Evolutionary conservation across 2,113 vertebrate genomes (phyloP).

Genomic region (Perognathus longimembris): DNA sequence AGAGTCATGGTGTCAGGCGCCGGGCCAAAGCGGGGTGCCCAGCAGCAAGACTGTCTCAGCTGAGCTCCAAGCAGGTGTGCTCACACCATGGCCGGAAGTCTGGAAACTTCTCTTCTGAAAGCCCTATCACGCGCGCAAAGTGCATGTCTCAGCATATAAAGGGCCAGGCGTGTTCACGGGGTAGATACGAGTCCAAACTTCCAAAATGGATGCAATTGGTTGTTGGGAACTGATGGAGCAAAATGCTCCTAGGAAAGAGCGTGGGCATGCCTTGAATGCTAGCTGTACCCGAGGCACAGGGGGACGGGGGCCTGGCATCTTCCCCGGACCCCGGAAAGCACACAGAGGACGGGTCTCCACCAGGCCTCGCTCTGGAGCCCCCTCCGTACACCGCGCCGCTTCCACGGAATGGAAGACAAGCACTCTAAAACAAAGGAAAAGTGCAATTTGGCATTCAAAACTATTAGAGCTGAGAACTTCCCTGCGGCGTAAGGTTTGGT

Average conservation of each 20-base stretch:
- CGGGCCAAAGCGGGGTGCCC: background rate
- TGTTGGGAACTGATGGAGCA: background rate
- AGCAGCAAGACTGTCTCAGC: fast-evolving
- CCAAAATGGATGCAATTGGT: background rate
- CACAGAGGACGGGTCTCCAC: background rate
- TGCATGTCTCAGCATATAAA: background rate
- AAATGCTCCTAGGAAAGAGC: background rate
- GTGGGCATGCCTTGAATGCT: background rate
- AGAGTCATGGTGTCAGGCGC: background rate
- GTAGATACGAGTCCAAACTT: slow-evolving; percentile 17
- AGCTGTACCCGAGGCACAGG: too few relatives aligned
- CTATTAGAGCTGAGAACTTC: background rate
- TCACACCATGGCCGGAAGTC: background rate
- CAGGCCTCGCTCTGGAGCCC: background rate
- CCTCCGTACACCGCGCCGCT: background rate
- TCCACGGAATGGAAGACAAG: background rate
- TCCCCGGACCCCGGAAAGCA: background rate
- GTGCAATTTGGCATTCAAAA: background rate
- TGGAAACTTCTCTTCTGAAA: background rate
- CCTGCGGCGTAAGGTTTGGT: background rate
- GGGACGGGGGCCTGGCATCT: background rate
- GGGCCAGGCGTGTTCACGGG: background rate
- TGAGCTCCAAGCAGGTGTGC: background rate
- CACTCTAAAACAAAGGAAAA: background rate
- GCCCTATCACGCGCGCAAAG: background rate